phyloP scores from a whole-genome alignment of 2,888 invertebrate species.

The Amiota minor region DNA sequence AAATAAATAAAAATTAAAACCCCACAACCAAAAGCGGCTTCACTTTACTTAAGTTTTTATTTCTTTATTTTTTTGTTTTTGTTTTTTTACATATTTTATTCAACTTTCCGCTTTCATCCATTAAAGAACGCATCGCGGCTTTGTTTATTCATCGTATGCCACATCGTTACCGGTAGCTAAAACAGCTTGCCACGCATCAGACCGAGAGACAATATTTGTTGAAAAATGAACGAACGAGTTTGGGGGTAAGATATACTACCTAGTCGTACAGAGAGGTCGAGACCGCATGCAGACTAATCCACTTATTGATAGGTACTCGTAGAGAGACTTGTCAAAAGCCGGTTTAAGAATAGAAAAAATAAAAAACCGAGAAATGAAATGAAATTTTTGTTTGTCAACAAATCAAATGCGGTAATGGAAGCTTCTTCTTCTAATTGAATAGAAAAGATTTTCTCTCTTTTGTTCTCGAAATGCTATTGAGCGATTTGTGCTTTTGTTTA shows the following conservation, averaged over 20 bases:
- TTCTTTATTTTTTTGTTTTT: not conserved
- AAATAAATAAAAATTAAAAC: not conserved
- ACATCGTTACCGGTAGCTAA: not conserved
- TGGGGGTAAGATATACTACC: not conserved
- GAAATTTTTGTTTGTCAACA: not conserved
- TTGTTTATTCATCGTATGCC: not conserved
- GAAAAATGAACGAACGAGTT: too few species aligned
- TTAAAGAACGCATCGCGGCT: conserved; percentile 14
- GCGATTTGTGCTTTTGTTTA: not conserved
- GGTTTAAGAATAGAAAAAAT: not conserved
- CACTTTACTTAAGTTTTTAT: not conserved
- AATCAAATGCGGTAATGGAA: too few species aligned
- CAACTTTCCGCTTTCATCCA: conserved; percentile 7
- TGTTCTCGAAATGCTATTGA: not conserved
- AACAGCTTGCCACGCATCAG: too few species aligned
- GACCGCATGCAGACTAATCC: conserved; percentile 22
- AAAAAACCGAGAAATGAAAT: not conserved
- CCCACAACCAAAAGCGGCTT: not conserved
- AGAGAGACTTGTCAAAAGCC: not conserved
- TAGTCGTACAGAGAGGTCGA: not conserved
- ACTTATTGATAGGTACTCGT: conserved; percentile 5
- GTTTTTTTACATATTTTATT: conserved; percentile 4
- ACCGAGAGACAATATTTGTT: too few species aligned
- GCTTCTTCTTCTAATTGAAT: not conserved
- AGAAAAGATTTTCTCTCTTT: not conserved